Evolutionary conservation across 2,888 invertebrate species (phyloP).

Genomic region (Drosophila yooni): DNA sequence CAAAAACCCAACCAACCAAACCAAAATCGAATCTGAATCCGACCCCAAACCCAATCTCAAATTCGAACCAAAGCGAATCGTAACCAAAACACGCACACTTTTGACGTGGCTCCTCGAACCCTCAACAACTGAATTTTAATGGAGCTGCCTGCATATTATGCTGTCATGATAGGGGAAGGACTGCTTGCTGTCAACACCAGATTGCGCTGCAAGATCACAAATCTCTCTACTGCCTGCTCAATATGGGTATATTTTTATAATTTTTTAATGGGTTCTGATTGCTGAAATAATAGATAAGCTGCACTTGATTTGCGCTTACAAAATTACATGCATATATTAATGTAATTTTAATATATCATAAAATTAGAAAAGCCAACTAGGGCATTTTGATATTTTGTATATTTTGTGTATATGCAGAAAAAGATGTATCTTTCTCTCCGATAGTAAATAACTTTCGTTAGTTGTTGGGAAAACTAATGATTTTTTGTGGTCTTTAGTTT

Average conservation of each 20-base stretch:
- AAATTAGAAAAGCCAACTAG: background rate
- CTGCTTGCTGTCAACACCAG: constrained; percentile 13
- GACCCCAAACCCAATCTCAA: constrained; percentile 5
- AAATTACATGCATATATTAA: background rate
- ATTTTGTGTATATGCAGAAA: background rate
- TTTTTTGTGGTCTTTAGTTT: background rate
- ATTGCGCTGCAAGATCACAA: constrained; percentile 7
- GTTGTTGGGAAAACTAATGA: background rate
- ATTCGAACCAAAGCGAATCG: constrained; percentile 24
- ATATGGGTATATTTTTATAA: constrained; percentile 4
- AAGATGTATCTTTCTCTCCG: background rate
- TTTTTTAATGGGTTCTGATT: constrained; percentile 5
- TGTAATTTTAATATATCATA: background rate
- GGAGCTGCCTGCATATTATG: constrained; percentile 15
- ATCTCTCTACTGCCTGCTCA: background rate
- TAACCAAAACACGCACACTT: constrained; percentile 61
- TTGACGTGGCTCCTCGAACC: constrained; percentile 45
- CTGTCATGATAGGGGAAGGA: constrained; percentile 9
- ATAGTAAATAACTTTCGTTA: background rate
- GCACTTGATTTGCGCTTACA: background rate
- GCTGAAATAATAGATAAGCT: background rate
- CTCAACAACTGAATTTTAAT: constrained; percentile 56
- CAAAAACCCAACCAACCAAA: constrained; percentile 53
- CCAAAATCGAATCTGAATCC: constrained; percentile 17
- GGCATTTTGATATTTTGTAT: background rate